Percentiles rank a stretch among this genome's conserved stretches.
Conservation (phyloP, 2,797 vertebrate species). For the Coendou prehensilis region DNA sequence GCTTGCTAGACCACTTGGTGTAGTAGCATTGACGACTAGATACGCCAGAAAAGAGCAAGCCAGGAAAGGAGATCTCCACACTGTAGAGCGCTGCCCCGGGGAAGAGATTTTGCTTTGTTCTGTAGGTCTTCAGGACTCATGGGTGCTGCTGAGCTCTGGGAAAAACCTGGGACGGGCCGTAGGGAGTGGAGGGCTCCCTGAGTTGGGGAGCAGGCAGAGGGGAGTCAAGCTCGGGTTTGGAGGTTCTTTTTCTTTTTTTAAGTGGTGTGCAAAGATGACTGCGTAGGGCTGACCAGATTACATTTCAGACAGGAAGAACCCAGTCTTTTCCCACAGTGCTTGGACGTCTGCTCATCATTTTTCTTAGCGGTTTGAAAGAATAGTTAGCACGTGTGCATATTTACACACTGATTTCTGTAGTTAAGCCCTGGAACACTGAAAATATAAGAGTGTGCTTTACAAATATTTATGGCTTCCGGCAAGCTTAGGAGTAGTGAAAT, state of each 20-base stretch:
- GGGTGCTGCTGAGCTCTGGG: background rate
- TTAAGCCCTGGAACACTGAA: conserved; percentile 37
- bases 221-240: background rate
- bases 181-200: background rate
- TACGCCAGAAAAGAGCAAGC: background rate
- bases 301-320: background rate
- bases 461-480: conserved; percentile 54
- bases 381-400: background rate
- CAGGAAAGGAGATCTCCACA: background rate
- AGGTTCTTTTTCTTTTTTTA: background rate
- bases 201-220: background rate
- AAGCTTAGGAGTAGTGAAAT: conserved; percentile 51
- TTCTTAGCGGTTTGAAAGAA: background rate
- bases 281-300: background rate
- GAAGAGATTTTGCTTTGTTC: background rate
- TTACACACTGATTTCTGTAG: conserved; percentile 55
- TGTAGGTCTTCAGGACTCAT: background rate
- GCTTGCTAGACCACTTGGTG: background rate
- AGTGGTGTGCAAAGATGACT: background rate
- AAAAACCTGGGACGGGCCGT: background rate
- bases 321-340: background rate
- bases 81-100: background rate
- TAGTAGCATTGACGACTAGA: background rate
- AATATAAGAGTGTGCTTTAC: background rate
- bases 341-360: background rate